Conservation (phyloP, 2,113 vertebrate genomes). For the Eupsittula cactorum region DNA sequence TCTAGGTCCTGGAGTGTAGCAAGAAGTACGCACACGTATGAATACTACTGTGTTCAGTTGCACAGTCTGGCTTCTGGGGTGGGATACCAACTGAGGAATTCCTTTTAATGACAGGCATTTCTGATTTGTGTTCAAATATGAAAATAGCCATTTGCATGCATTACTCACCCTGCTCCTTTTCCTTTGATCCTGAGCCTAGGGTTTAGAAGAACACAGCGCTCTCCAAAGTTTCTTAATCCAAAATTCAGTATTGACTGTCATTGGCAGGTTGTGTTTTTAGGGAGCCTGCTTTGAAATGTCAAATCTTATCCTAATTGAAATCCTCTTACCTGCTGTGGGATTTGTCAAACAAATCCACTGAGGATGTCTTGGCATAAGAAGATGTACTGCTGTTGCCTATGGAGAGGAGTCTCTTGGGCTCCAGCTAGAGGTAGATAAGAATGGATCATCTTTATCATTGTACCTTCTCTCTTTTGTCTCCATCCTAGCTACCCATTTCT, state of each 20-base stretch:
- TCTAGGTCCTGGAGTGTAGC: not conserved
- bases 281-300: conserved; percentile 8
- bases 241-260: not conserved
- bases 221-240: conserved; percentile 24
- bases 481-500: not conserved
- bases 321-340: not conserved
- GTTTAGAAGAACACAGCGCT: conserved; percentile 20
- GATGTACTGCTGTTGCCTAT: not conserved
- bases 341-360: not conserved
- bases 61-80: not conserved
- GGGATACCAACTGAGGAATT: not conserved
- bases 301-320: not conserved
- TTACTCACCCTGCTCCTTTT: not conserved
- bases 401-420: not conserved
- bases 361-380: not conserved
- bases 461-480: not conserved
- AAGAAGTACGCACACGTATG: not conserved
- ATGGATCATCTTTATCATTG: not conserved
- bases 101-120: conserved; percentile 1
- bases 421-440: not conserved
- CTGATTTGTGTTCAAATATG: not conserved
- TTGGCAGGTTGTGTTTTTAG: conserved; percentile 6
- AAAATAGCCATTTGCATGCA: not conserved
- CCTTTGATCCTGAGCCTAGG: conserved; percentile 27
- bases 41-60: not conserved